Evolutionary conservation across 2,113 vertebrate genomes (phyloP).

Genomic region (Lichenostomus cassidix): DNA sequence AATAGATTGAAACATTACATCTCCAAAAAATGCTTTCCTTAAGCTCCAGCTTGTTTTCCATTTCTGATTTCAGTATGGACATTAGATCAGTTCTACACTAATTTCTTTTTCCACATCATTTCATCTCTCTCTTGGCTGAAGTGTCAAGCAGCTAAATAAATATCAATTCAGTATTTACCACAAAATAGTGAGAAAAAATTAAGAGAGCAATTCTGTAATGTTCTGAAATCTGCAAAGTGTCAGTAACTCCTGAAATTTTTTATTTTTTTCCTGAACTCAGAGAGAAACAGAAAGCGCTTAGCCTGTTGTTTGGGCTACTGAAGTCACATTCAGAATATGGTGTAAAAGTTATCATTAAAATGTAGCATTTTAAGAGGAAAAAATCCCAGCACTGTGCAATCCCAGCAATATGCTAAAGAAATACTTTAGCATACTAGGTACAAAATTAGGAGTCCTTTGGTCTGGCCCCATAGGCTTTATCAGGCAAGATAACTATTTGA

Average conservation of each 20-base stretch:
- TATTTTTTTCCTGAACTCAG: not conserved
- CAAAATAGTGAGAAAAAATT: not conserved
- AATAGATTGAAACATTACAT: not conserved
- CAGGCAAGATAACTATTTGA: not conserved
- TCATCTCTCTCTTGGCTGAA: not conserved
- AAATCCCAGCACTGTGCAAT: not conserved
- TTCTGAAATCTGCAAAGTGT: not conserved
- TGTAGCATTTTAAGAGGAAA: not conserved
- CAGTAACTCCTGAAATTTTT: not conserved
- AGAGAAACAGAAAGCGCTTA: not conserved
- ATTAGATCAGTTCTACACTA: not conserved
- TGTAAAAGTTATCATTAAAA: not conserved
- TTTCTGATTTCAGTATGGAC: not conserved
- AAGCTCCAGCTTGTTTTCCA: not conserved
- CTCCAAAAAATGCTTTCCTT: not conserved
- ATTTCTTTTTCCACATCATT: not conserved
- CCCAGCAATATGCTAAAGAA: too few relatives aligned
- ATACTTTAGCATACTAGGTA: not conserved
- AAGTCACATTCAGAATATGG: not conserved
- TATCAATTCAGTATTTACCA: not conserved
- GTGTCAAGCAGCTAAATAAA: not conserved
- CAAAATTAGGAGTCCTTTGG: not conserved
- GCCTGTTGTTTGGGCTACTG: not conserved
- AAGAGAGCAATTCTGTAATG: not conserved
- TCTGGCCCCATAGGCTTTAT: not conserved